A percentile compares a stretch with the other conserved stretches of the same genome.
These are phyloP conservation scores for Diplosoma virens DNA, from an alignment of 23 tunicate genomes.

Conservation along the genomic window DNA sequence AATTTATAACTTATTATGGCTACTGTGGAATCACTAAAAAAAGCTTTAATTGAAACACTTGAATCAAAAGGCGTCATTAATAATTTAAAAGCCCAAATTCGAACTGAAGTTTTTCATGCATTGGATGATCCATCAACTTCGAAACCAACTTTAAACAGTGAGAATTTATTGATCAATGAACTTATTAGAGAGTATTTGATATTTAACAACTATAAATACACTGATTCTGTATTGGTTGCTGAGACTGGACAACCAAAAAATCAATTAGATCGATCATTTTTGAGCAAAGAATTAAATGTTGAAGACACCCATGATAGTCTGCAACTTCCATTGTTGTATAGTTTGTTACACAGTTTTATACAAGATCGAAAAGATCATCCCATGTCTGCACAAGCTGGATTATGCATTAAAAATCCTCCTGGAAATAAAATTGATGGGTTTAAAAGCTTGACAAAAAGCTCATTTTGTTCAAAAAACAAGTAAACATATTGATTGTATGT, in stretches of 20 bases:
- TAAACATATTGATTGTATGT: too few species aligned
- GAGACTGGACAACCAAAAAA: slow-evolving; percentile 85
- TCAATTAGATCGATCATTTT: slow-evolving; percentile 67
- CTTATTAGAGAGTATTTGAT: slow-evolving; percentile 80
- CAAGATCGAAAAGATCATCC: background rate
- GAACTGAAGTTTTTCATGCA: slow-evolving; percentile 81
- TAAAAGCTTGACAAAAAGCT: too few species aligned
- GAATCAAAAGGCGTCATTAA: slow-evolving; percentile 70
- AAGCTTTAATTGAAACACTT: slow-evolving; percentile 60
- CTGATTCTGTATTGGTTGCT: slow-evolving; percentile 84
- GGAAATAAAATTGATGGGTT: too few species aligned
- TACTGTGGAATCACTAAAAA: slow-evolving; percentile 77
- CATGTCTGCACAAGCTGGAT: background rate
- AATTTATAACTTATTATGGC: too few species aligned
- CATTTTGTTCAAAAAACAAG: too few species aligned
- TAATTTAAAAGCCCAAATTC: slow-evolving; percentile 64
- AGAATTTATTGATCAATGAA: slow-evolving; percentile 83
- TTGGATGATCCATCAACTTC: slow-evolving; percentile 52
- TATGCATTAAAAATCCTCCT: background rate
- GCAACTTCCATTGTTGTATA: slow-evolving; percentile 74
- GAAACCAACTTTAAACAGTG: slow-evolving; percentile 76
- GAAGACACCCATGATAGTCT: slow-evolving; percentile 30
- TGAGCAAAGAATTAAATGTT: slow-evolving; percentile 83
- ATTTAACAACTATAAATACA: slow-evolving; percentile 81
- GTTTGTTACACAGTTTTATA: slow-evolving; percentile 43